These are phyloP conservation scores for Serripes groenlandicus DNA, from an alignment of 2,888 invertebrate species.

Conservation along the genomic window DNA sequence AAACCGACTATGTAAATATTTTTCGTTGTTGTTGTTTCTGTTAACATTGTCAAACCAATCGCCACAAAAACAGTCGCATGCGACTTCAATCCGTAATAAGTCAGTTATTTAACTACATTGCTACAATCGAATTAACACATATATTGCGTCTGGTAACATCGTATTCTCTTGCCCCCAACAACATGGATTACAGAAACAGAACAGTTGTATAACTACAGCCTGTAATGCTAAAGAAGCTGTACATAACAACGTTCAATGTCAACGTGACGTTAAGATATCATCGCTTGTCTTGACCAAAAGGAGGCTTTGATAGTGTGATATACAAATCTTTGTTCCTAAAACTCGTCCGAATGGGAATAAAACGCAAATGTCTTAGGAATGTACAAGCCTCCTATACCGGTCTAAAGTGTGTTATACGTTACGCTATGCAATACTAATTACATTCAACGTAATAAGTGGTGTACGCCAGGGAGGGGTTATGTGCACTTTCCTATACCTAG, in stretches of 20 bases:
- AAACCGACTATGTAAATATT: too few species aligned
- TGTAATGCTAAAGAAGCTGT: conserved; percentile 28
- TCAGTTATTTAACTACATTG: too few species aligned
- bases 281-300: conserved; percentile 5
- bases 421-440: background rate
- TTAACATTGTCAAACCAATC: too few species aligned
- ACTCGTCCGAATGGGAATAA: conserved; percentile 16
- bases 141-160: too few species aligned
- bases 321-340: conserved; percentile 17
- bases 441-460: background rate
- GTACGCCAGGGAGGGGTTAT: conserved; percentile 31
- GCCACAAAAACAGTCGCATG: too few species aligned
- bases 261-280: background rate
- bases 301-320: conserved; percentile 34
- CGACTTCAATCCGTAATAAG: too few species aligned
- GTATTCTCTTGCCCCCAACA: background rate
- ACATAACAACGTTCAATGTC: background rate
- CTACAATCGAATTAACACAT: too few species aligned
- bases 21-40: too few species aligned
- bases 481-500: conserved; percentile 28
- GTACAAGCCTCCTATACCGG: conserved; percentile 5
- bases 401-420: conserved; percentile 12
- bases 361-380: conserved; percentile 11
- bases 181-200: conserved; percentile 2
- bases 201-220: conserved; percentile 29